Percentiles rank a stretch among this genome's conserved stretches.
Evolutionary conservation across 2,888 invertebrate genomes (phyloP).

Genomic region (Apamea sordens): DNA sequence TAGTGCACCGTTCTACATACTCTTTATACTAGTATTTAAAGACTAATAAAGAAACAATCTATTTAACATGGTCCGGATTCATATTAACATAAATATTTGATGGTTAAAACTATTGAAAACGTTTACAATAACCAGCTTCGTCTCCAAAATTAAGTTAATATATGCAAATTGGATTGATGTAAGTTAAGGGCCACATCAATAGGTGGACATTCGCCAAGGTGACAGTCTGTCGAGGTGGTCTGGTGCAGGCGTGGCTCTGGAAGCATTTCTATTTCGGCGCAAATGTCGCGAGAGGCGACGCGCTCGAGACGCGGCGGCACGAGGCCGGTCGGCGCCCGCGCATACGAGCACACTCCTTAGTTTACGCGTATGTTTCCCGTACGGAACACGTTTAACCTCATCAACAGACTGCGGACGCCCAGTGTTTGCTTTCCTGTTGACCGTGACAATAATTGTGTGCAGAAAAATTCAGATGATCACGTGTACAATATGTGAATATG

Average conservation of each 20-base stretch:
- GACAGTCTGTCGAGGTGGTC: slow-evolving; percentile 62
- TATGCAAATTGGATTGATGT: slow-evolving; percentile 29
- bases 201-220: slow-evolving; percentile 61
- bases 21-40: not conserved
- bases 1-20: not conserved
- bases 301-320: slow-evolving; percentile 75
- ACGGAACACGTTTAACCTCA: slow-evolving; percentile 78
- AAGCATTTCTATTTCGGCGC: slow-evolving; percentile 87
- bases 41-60: not conserved
- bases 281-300: slow-evolving; percentile 76
- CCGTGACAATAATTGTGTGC: slow-evolving; percentile 51
- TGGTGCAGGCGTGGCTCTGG: slow-evolving; percentile 70
- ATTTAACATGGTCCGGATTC: not conserved
- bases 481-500: slow-evolving; percentile 45
- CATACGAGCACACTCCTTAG: slow-evolving; percentile 79
- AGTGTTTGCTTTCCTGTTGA: slow-evolving; percentile 59
- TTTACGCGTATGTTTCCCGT: slow-evolving; percentile 81
- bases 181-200: slow-evolving; percentile 14
- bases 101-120: not conserved
- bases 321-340: slow-evolving; percentile 75
- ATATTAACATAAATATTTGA: not conserved
- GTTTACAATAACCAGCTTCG: not conserved
- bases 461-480: slow-evolving; percentile 44
- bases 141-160: slow-evolving; percentile 3
- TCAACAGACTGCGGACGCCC: slow-evolving; percentile 61